Base-by-base conservation (phyloP, 2,888 invertebrate genomes). In the Eupithecia dodoneata region DNA sequence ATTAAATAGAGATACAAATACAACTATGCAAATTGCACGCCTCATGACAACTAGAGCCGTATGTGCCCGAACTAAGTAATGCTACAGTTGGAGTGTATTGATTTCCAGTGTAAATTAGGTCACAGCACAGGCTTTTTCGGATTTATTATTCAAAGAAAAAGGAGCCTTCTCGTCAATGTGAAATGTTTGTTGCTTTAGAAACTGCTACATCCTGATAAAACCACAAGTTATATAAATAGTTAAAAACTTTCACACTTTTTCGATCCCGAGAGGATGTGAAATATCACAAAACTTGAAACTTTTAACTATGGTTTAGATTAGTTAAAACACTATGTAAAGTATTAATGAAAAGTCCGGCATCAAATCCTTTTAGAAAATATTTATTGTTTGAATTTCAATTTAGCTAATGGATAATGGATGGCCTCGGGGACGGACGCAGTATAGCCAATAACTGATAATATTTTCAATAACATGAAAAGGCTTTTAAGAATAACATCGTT, bases 131-230 rank as follows among this genome's bases (percentile, higher is more conserved):
- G 81, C 81, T 84, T 84, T 82, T 85, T 81, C 81, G 76, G 81
- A 84, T 87, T 83, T 84, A 87, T 86, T 85, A 87, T 87, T 87
- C 82, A 87, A 81, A 80, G 76, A 78, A 82, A 81, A 82, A 81
- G 83, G 81, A 83, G 74, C 82, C 80, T 75, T 71, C 77, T 76
- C 76, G 77, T 81, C 79, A 72, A 77, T 76, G 79, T 78, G 71
- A 81, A 80, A 81, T 81, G 80, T 82, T 78, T 79, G 77, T 78
- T 80, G 79, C 78, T 79, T 76, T 63, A 74, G 65, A 30, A 74
- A 76, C 69, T 76, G 73, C 77, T 79, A 77, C 78, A 80, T 81
- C 79, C 76, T 80, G 79, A 80, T 81, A 77, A 77, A 80, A 76
- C 77, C 30, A 74, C 74, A 79, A 70, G 78, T 79, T 74, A 75